Evolutionary conservation across 1,140 invertebrate genomes (phyloP), one percentile per base, ranked within the genome.

Genomic region (Stegodyphus dumicola): DNA sequence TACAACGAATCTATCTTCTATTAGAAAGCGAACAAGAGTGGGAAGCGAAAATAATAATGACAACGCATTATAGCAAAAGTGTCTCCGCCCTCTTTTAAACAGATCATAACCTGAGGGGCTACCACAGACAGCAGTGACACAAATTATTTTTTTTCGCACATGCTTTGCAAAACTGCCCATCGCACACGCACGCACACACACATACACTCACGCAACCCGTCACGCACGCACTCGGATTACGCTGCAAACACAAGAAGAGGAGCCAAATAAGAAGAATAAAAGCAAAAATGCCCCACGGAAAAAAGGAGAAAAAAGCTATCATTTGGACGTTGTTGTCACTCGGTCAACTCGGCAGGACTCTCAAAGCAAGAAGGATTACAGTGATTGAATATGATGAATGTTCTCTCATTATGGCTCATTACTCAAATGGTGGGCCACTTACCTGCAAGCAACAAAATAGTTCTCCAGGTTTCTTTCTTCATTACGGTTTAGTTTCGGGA

Each of bases 351-450:
- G 6, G 78, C 53, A n/a, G 49, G 7, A 53, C 78, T 52, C 67
- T 81, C 70, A 52, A 49, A 74, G 70, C 70, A 53, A 83, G 70
- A 74, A 65, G 70, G 70, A 73, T 74, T 74, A 83, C 81, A 85
- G 81, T 85, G 81, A 85, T 85, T 85, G 81, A 85, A 85, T 69
- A 85, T 85, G 81, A 85, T 85, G 81, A 60, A 85, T 85, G 73
- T 52, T 17, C 81, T n/a, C 74, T 70, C 81, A 85, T 85, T 85
- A 85, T 70, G 13, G 65, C 81, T 85, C 81, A 85, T 85, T 85
- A 85, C 81, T 85, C 81, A 85, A 85, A 85, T 70, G 74, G 73
- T 60, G 67, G 70, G 54, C 77, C 67, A 71, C 77, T 80, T 80
- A 80, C 67, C 77, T 71, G 67, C 18, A 51, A 56, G 79, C 79